phyloP scores from a whole-genome alignment of 2,113 vertebrate genomes.

The Gyps fulvus region DNA sequence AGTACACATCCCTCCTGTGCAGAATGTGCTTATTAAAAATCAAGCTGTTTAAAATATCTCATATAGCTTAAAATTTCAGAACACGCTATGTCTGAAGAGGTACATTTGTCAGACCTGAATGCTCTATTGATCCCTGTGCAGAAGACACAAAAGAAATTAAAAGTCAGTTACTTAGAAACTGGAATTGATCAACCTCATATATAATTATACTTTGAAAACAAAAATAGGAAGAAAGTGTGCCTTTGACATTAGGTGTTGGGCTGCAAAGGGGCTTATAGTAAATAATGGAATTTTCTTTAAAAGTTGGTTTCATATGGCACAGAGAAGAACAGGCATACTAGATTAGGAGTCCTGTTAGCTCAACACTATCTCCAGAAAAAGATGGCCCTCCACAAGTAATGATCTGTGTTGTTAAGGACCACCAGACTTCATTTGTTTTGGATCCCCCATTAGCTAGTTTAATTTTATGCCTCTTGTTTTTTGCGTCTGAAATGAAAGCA shows the following conservation, averaged over 20 bases:
- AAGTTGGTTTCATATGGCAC: background rate
- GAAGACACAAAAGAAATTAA: slow-evolving; percentile 18
- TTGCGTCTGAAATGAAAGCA: background rate
- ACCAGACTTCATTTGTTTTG: background rate
- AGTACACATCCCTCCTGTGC: background rate
- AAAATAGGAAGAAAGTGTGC: background rate
- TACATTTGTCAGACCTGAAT: background rate
- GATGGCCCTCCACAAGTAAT: background rate
- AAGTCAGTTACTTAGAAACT: background rate
- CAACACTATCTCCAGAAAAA: background rate
- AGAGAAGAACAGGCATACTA: background rate
- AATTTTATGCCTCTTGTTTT: background rate
- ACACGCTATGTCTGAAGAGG: background rate
- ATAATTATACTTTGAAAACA: slow-evolving; percentile 5
- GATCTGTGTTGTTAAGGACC: background rate
- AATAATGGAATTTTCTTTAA: background rate
- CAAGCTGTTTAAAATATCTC: background rate
- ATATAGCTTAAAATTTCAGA: background rate
- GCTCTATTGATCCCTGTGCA: background rate
- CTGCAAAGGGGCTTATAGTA: background rate
- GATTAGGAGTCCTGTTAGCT: background rate
- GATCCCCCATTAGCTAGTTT: background rate
- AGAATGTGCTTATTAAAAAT: background rate
- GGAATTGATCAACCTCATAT: background rate
- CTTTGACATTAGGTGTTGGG: background rate